Evolutionary conservation across 2,888 invertebrate species (phyloP), one percentile per base, ranked within the genome.

Genomic region (Liodrosophila aerea): DNA sequence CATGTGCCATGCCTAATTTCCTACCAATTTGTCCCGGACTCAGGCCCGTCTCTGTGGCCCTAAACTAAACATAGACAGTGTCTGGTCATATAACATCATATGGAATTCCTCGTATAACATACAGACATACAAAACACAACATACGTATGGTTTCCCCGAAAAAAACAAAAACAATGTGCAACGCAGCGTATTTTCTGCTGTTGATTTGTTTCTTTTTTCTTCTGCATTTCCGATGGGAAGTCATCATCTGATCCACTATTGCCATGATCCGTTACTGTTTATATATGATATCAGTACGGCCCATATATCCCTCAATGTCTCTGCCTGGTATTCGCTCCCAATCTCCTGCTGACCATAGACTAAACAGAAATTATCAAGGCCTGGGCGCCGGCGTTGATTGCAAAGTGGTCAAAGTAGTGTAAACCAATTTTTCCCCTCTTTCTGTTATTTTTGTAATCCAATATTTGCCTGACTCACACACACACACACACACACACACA

Each of bases 381-480:
- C 22, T 15, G 30, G 47, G 51, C 59, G 64, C 40, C 59, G 54
- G 51, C 47, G 46, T 69, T 60, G 47, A 59, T 59, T 69, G 59
- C 37, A 67, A 62, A 52, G 57, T 66, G 66, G 56, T 37, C 40
- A 44, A 67, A 43, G 52, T 31, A 53, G 45, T 46, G 46, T 58
- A 64, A 56, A 33, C 44, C 37, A 33, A 45, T 54, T 45, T 16
- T 18, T 34, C 31, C n/a, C 12, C 22, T 37, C 37, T 9, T 18
- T 30, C 41, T 37, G 12, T 36, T 65, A 46, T 46, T 49, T 63
- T 54, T 78, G 77, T 78, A 78, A 82, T 64, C 45, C 64, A 78
- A 77, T 82, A 77, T 77, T 76, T 78, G 64, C 57, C 57, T 57
- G 51, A 45, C 64, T 81, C 34, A 9, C 41, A 31, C 18, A 13